Percentiles rank a stretch among this genome's conserved stretches.
Conservation (phyloP, 2,797 vertebrate species). For the Sylvia borin region DNA sequence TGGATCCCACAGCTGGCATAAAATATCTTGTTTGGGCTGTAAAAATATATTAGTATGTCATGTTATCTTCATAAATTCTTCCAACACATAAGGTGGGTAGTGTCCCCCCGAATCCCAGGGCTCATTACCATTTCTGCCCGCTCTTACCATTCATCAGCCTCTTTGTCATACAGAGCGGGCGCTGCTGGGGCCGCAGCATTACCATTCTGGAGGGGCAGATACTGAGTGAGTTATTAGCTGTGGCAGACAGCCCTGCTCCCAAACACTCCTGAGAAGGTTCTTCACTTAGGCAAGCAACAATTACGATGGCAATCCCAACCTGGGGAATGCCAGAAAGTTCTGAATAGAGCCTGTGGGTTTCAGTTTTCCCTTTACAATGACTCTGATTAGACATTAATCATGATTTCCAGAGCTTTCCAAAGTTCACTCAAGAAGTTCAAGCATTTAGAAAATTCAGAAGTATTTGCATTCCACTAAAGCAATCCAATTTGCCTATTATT, state of each 20-base stretch:
- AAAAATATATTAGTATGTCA: slow-evolving; percentile 84
- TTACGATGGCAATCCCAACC: slow-evolving; percentile 63
- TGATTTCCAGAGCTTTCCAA: slow-evolving; percentile 58
- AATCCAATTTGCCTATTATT: not conserved
- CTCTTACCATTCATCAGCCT: slow-evolving; percentile 72
- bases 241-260: slow-evolving; percentile 74
- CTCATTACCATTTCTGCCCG: slow-evolving; percentile 70
- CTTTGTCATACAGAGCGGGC: slow-evolving; percentile 71
- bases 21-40: slow-evolving; percentile 82
- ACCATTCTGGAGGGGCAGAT: slow-evolving; percentile 72
- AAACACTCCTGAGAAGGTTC: slow-evolving; percentile 72
- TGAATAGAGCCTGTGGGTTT: slow-evolving; percentile 28
- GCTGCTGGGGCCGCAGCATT: slow-evolving; percentile 58
- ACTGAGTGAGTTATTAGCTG: slow-evolving; percentile 80
- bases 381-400: slow-evolving; percentile 69
- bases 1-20: slow-evolving; percentile 75
- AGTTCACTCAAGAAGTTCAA: slow-evolving; percentile 68
- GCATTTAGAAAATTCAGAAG: slow-evolving; percentile 21
- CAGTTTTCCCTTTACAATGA: not conserved
- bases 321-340: slow-evolving; percentile 51
- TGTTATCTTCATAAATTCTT: slow-evolving; percentile 85
- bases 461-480: not conserved
- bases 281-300: slow-evolving; percentile 66
- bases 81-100: slow-evolving; percentile 75
- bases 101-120: slow-evolving; percentile 72